A percentile compares a stretch with the other conserved stretches of the same genome.
These are phyloP conservation scores for Erpetoichthys calabaricus DNA, from an alignment of 2,797 vertebrate species.

Conservation along the genomic window DNA sequence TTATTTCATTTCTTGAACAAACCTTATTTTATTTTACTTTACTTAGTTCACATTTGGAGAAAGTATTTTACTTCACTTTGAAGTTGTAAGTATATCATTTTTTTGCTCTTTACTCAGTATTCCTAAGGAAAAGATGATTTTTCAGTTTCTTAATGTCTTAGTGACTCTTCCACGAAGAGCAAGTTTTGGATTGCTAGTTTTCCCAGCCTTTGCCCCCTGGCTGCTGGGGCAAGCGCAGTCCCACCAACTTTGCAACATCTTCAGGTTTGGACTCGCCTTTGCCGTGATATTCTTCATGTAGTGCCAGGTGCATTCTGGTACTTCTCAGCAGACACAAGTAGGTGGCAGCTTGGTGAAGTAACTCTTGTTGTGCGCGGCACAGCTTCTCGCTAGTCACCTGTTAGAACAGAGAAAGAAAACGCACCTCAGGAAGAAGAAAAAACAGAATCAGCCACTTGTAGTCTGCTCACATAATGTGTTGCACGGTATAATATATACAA, in stretches of 20 bases:
- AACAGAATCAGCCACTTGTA: not conserved
- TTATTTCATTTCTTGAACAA: no score
- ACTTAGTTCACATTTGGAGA: no score
- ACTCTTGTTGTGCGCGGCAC: constrained; percentile 75
- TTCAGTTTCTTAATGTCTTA: no score
- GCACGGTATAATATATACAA: no score
- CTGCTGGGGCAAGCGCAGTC: constrained; percentile 75
- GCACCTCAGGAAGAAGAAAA: not conserved
- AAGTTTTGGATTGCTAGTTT: no score
- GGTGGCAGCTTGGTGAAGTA: constrained; percentile 68
- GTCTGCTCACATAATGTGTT: no score
- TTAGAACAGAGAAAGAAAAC: constrained; percentile 4
- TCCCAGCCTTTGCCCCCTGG: constrained; percentile 83
- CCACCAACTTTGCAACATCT: constrained; percentile 66
- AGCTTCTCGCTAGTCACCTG: constrained; percentile 79
- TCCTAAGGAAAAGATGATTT: no score
- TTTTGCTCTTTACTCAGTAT: no score
- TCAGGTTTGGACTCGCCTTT: constrained; percentile 56
- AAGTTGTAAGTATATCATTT: no score
- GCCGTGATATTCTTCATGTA: constrained; percentile 69
- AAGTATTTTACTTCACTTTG: no score
- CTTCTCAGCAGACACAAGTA: constrained; percentile 77
- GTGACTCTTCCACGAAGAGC: no score
- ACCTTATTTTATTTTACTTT: no score
- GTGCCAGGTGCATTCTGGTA: constrained; percentile 54